Evolutionary conservation across 2,888 invertebrate genomes (phyloP).

Genomic region (Hirtodrosophila alboralis): DNA sequence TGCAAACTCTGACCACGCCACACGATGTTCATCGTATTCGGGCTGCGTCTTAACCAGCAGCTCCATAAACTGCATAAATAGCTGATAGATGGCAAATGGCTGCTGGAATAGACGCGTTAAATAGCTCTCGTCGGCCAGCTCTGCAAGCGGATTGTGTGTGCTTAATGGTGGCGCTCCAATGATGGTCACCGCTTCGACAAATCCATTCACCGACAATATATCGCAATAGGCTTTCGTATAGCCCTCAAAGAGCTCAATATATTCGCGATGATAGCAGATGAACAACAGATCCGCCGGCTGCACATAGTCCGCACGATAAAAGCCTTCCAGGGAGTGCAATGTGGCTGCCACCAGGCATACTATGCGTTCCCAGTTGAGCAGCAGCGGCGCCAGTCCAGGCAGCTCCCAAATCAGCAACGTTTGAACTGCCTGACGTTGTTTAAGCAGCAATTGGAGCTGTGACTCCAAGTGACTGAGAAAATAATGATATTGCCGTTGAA

Average conservation of each 20-base stretch:
- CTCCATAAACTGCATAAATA: constrained; percentile 80
- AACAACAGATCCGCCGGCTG: constrained; percentile 88
- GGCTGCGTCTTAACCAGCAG: constrained; percentile 67
- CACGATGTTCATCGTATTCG: constrained; percentile 76
- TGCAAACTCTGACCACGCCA: constrained; percentile 79
- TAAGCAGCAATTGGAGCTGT: constrained; percentile 72
- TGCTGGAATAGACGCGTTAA: constrained; percentile 77
- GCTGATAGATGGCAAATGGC: constrained; percentile 80
- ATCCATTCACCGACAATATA: constrained; percentile 89
- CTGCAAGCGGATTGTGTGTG: constrained; percentile 48
- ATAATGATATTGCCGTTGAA: constrained; percentile 73
- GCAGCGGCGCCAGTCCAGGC: constrained; percentile 77
- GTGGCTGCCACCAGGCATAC: constrained; percentile 88
- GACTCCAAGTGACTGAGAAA: constrained; percentile 75
- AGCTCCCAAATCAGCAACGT: constrained; percentile 53
- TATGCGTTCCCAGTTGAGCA: constrained; percentile 88
- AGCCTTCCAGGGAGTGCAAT: constrained; percentile 88
- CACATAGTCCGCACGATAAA: constrained; percentile 87
- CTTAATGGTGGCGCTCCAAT: constrained; percentile 82
- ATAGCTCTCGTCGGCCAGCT: constrained; percentile 65
- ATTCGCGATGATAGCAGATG: constrained; percentile 89
- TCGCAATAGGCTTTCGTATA: constrained; percentile 90
- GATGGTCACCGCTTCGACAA: constrained; percentile 87
- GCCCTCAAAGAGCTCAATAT: constrained; percentile 88
- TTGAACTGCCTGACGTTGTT: constrained; percentile 63